A percentile compares a stretch with the other conserved stretches of the same genome.
These are phyloP conservation scores for Helleia helle DNA, from an alignment of 2,888 invertebrate genomes.

Conservation along the genomic window DNA sequence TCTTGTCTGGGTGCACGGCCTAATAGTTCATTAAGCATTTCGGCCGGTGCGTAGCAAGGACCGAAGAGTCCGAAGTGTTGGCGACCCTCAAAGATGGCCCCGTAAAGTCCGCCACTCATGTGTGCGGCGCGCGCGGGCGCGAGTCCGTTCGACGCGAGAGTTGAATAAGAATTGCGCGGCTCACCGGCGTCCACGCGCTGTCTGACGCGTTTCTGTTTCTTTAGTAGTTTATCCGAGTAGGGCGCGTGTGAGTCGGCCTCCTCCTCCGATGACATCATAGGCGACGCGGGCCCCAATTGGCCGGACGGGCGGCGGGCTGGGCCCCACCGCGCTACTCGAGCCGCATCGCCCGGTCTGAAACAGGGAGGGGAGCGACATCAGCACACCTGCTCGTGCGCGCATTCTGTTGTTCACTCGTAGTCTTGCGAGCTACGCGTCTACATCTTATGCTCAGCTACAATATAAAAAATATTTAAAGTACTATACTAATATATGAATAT, in stretches of 20 bases:
- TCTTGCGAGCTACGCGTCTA: not conserved
- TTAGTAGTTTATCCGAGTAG: constrained; percentile 93
- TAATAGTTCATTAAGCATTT: constrained; percentile 93
- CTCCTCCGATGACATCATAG: constrained; percentile 98
- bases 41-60: constrained; percentile 89
- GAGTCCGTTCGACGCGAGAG: constrained; percentile 70
- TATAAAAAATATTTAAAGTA: not conserved
- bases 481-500: not conserved
- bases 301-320: constrained; percentile 78
- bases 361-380: constrained; percentile 57
- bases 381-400: constrained; percentile 57
- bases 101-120: constrained; percentile 90
- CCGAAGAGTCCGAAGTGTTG: constrained; percentile 88
- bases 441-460: not conserved
- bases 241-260: constrained; percentile 95
- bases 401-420: constrained; percentile 19
- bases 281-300: constrained; percentile 88
- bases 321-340: constrained; percentile 68
- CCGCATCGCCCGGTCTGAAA: constrained; percentile 71
- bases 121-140: constrained; percentile 80
- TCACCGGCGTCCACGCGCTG: constrained; percentile 97
- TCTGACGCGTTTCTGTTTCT: constrained; percentile 94
- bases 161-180: constrained; percentile 92
- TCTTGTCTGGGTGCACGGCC: constrained; percentile 86
- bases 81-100: constrained; percentile 88